Base-by-base conservation (phyloP, 2,797 vertebrate genomes). In the Dendrocincla tyrannina region DNA sequence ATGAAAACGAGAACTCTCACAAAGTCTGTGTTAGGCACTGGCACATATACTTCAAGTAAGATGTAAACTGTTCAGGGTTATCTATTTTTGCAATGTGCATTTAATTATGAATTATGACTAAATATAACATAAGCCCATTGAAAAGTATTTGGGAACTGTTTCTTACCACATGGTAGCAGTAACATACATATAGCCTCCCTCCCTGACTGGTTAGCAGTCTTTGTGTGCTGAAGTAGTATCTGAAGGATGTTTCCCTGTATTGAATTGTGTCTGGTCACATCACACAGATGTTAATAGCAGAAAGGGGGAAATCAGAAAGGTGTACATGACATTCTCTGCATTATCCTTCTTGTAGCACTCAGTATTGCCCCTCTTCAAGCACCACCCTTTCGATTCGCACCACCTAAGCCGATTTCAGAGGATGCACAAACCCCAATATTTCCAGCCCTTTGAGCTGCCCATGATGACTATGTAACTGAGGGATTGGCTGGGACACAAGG, bases 281-380 rank as follows among this genome's bases (percentile, higher is more conserved):
- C 4, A 32, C 18, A 15, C 30, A 75, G 59, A 17, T 17, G 28
- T 68, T 44, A 64, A 72, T 2, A 55, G 53, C 53, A 83, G 37
- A 62, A 32, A 62, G 59, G 23, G 60, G 67, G 63, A 75, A 83
- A 67, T 33, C 18, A 75, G 33, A 52, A 73, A 44, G 1, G 2
- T 18, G 37, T 25, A 22, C 0, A 3, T 17, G 58, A 14, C 30
- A 10, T 28, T 82, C 37, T 39, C 49, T 68, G 46, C 17, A 37
- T 56, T 22, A 27, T 67, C 59, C 28, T 52, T 64, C 62, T 37
- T 74, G 27, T 22, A 56, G 50, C 24, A 5, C 35, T 59, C 35
- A 35, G 24, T 47, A 30, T 32, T 0, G 0, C 2, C 17, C 10
- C 32, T 39, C 22, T 53, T 46, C 0, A 3, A 75, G 46, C 22